These are phyloP conservation scores for Anarsia innoxiella DNA, from an alignment of 2,888 invertebrate genomes.

Conservation along the genomic window DNA sequence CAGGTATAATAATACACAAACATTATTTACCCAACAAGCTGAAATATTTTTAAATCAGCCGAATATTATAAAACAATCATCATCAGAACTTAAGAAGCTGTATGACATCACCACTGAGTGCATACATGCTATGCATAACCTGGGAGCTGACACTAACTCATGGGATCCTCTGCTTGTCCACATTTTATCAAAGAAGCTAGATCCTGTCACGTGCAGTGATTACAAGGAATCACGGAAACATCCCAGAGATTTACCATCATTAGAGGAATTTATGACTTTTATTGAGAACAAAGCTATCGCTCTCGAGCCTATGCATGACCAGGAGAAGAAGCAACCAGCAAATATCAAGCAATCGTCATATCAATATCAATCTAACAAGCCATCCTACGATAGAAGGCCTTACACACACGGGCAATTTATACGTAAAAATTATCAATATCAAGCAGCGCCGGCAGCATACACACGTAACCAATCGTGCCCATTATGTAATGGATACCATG, in stretches of 20 bases:
- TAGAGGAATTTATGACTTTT: conserved; percentile 15
- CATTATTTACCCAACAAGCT: neutral
- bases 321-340: neutral
- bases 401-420: no score
- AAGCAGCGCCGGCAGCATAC: no score
- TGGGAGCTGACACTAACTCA: conserved; percentile 12
- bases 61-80: conserved; percentile 1
- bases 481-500: no score
- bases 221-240: conserved; percentile 12
- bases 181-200: conserved; percentile 13
- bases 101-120: conserved; percentile 6
- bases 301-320: neutral
- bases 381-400: no score
- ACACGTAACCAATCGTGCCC: no score
- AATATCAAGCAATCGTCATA: no score
- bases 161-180: conserved; percentile 16
- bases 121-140: conserved; percentile 13
- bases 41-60: conserved; percentile 4
- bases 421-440: no score
- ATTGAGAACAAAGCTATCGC: conserved; percentile 14
- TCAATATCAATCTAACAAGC: no score
- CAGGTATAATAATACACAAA: conserved; percentile 6
- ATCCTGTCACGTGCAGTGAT: conserved; percentile 11
- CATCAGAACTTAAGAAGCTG: neutral
- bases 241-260: conserved; percentile 15